Conservation (phyloP, 2,113 vertebrate genomes). For the Campylomormyrus tamandua region DNA sequence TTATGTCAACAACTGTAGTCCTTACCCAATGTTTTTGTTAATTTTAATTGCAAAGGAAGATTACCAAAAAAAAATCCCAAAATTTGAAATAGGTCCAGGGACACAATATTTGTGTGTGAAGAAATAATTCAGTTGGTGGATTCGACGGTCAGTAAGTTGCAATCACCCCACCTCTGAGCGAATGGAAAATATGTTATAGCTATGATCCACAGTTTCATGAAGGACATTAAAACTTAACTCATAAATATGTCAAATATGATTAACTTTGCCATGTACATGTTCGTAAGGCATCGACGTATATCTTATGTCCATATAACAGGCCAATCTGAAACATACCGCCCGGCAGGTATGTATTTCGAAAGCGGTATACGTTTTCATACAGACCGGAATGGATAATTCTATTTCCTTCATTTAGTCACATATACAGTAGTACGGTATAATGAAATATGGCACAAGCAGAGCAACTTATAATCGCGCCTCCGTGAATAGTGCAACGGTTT, state of each 20-base stretch:
- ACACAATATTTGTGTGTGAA: neutral
- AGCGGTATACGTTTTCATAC: neutral
- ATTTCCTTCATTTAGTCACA: neutral
- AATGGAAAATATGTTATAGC: neutral
- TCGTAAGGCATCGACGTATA: neutral
- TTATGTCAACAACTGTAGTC: neutral
- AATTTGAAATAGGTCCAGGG: neutral
- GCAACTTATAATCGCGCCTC: neutral
- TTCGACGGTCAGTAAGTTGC: neutral
- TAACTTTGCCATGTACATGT: neutral
- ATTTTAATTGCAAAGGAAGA: neutral
- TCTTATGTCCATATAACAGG: neutral
- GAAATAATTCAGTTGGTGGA: neutral
- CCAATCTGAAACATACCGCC: neutral
- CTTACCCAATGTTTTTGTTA: neutral
- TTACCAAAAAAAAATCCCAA: neutral
- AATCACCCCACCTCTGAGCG: neutral
- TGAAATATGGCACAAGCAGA: neutral
- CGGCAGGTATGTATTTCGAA: neutral
- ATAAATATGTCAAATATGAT: neutral
- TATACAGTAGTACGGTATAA: neutral
- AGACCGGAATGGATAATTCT: neutral
- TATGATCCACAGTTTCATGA: neutral
- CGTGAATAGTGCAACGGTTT: neutral
- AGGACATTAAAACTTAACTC: neutral